phyloP scores from a whole-genome alignment of 2,113 vertebrate genomes.

The Rhodinocichla rosea region DNA sequence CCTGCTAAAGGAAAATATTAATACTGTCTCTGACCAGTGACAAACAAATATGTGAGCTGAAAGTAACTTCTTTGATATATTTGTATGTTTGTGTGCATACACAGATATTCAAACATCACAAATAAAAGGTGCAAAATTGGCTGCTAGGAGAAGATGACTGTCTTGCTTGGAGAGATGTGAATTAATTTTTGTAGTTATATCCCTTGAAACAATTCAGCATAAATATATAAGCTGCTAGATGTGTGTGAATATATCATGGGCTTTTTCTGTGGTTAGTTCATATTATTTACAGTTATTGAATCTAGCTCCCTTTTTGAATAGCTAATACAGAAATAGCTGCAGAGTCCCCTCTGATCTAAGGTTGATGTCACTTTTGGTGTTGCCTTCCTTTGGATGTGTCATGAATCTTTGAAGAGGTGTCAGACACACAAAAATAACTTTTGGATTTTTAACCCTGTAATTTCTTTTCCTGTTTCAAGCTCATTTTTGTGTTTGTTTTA shows the following conservation, averaged over 20 bases:
- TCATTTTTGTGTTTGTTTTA: not conserved
- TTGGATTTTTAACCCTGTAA: not conserved
- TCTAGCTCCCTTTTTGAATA: not conserved
- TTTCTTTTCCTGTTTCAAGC: not conserved
- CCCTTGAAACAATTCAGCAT: not conserved
- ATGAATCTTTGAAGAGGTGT: not conserved
- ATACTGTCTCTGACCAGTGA: not conserved
- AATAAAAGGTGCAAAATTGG: not conserved
- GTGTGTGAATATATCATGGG: not conserved
- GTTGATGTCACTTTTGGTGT: not conserved
- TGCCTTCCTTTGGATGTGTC: not conserved
- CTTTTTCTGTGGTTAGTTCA: not conserved
- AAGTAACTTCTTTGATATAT: not conserved
- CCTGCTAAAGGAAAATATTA: not conserved
- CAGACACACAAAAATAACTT: not conserved
- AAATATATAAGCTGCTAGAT: not conserved
- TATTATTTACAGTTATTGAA: conserved; percentile 1
- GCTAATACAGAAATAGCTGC: not conserved
- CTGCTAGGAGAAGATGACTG: not conserved
- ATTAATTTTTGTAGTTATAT: not conserved
- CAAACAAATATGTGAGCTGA: not conserved
- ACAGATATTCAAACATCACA: not conserved
- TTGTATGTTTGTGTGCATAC: not conserved
- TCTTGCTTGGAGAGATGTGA: not conserved
- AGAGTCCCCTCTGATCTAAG: not conserved